Conservation (phyloP, 2,797 vertebrate genomes). For the Champsocephalus esox region DNA sequence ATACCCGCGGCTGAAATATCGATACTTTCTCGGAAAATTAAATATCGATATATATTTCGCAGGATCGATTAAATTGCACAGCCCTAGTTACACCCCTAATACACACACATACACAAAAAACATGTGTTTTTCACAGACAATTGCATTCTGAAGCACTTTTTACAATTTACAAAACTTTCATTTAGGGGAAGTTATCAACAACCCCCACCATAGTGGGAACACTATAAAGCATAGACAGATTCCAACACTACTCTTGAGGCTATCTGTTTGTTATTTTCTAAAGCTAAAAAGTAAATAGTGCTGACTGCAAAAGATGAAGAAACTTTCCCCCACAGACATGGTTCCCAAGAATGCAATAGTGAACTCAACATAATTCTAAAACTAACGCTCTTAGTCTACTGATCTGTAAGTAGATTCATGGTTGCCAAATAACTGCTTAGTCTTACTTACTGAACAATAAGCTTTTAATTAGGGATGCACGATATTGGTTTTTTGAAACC, state of each 20-base stretch:
- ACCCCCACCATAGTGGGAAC: no score
- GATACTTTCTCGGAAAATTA: no score
- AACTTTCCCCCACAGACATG: neutral
- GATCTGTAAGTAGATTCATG: neutral
- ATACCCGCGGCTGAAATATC: no score
- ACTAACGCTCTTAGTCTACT: neutral
- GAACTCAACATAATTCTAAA: neutral
- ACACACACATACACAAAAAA: no score
- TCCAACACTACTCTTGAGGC: conserved; percentile 6
- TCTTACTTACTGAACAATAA: neutral
- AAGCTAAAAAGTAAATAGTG: conserved; percentile 9
- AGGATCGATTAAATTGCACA: no score
- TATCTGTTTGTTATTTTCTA: conserved; percentile 2
- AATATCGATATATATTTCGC: no score
- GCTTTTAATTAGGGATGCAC: neutral
- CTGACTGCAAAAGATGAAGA: neutral
- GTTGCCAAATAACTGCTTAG: neutral
- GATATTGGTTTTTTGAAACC: no score
- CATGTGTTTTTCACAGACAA: no score
- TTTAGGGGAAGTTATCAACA: no score
- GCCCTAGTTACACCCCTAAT: no score
- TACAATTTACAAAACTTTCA: no score
- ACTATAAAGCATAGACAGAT: neutral
- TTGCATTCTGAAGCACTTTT: no score
- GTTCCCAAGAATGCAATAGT: neutral